phyloP scores from a whole-genome alignment of 1,140 invertebrate genomes.

The Philotrypesis tridentata region DNA sequence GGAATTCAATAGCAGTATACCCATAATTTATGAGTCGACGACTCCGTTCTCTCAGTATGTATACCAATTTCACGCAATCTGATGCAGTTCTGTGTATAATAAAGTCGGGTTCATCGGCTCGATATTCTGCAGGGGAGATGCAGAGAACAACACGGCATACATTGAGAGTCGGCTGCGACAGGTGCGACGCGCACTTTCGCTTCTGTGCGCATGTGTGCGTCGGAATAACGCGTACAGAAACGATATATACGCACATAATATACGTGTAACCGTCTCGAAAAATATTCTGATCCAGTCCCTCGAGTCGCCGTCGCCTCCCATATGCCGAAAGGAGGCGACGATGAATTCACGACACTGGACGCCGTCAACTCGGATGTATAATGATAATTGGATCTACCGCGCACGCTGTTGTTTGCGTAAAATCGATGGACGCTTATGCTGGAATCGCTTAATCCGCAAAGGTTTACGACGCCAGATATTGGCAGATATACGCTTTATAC shows the following conservation, averaged over 20 bases:
- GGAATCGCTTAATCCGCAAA: too few relatives aligned
- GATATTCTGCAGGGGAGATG: neutral
- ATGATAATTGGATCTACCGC: slow-evolving; percentile 28
- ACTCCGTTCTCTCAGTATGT: too few relatives aligned
- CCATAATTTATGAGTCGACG: too few relatives aligned
- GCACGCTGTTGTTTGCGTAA: neutral
- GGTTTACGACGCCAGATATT: too few relatives aligned
- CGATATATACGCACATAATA: neutral
- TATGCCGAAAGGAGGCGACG: slow-evolving; percentile 16
- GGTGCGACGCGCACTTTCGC: slow-evolving; percentile 28
- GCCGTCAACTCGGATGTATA: neutral
- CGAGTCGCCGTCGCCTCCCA: neutral
- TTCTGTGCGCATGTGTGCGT: too few relatives aligned
- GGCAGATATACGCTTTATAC: too few relatives aligned
- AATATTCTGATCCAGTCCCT: neutral
- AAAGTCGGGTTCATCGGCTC: neutral
- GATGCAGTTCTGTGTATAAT: too few relatives aligned
- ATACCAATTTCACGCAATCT: too few relatives aligned
- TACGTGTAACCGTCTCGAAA: neutral
- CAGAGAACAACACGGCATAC: neutral
- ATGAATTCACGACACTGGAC: neutral
- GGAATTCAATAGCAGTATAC: too few relatives aligned
- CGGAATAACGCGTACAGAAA: neutral
- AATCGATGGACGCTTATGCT: too few relatives aligned
- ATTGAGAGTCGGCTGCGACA: slow-evolving; percentile 24